Percentiles rank a stretch among this genome's conserved stretches.
Evolutionary conservation across 2,113 vertebrate species (phyloP).

Genomic region (Corythoichthys haematopterus): DNA sequence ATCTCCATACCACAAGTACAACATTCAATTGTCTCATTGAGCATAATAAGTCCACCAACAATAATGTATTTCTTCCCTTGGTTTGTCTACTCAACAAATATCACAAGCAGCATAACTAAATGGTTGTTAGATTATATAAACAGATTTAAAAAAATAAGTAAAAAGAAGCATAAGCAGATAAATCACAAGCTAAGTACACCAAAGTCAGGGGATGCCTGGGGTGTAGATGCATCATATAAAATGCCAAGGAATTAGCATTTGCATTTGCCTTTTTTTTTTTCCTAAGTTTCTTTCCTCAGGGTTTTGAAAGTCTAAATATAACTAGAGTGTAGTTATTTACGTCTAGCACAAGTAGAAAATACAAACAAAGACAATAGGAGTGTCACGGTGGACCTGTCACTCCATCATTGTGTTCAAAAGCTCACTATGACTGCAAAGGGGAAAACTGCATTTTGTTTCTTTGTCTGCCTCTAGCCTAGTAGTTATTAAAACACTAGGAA

Average conservation of each 20-base stretch:
- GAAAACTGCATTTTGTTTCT: not conserved
- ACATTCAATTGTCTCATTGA: not conserved
- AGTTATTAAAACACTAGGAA: not conserved
- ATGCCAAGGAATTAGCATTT: slow-evolving; percentile 5
- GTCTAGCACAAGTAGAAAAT: not conserved
- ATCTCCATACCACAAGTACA: slow-evolving; percentile 2
- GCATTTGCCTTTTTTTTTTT: slow-evolving; percentile 1
- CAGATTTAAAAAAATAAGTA: not conserved
- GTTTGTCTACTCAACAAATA: not conserved
- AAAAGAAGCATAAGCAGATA: not conserved
- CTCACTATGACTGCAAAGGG: not conserved
- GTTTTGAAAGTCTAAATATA: not conserved
- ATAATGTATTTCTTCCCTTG: not conserved
- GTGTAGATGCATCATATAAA: slow-evolving; percentile 1
- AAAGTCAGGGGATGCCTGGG: not conserved
- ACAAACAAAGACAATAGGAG: not conserved
- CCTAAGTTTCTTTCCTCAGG: not conserved
- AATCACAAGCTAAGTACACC: not conserved
- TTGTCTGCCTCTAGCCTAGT: not conserved
- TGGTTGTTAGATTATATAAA: not conserved
- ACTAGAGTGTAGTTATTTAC: not conserved
- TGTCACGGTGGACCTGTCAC: not conserved
- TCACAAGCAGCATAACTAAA: not conserved
- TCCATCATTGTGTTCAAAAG: not conserved
- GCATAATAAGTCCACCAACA: not conserved